Percentiles rank a stretch among this genome's conserved stretches.
phyloP scores from a whole-genome alignment of 1,140 invertebrate genomes.

The Drosophila mayri region DNA sequence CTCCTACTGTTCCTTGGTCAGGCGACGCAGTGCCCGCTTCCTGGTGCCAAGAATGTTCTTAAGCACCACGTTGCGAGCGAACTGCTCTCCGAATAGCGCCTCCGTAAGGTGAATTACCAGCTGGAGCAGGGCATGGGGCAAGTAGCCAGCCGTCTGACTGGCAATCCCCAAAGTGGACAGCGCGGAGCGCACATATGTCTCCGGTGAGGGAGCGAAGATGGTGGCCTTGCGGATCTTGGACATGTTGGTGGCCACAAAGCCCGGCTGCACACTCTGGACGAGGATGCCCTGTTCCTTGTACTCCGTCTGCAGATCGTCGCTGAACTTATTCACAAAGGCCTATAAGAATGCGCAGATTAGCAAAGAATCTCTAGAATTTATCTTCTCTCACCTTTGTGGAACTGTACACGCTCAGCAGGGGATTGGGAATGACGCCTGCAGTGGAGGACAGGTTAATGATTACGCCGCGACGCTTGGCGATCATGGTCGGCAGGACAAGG shows the following conservation, averaged over 20 bases:
- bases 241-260: slow-evolving; percentile 97
- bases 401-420: slow-evolving; percentile 94
- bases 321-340: slow-evolving; percentile 95
- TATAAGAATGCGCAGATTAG: slow-evolving; percentile 44
- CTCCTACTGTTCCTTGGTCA: slow-evolving; percentile 67
- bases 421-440: slow-evolving; percentile 91
- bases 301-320: slow-evolving; percentile 92
- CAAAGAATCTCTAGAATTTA: not conserved
- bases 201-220: slow-evolving; percentile 92
- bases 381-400: slow-evolving; percentile 91
- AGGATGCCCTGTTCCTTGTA: slow-evolving; percentile 92
- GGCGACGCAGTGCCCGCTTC: slow-evolving; percentile 67
- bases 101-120: slow-evolving; percentile 74
- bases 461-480: slow-evolving; percentile 92
- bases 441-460: slow-evolving; percentile 97
- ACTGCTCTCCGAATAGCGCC: slow-evolving; percentile 65
- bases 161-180: slow-evolving; percentile 92
- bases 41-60: slow-evolving; percentile 69
- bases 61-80: slow-evolving; percentile 68
- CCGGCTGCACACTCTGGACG: slow-evolving; percentile 94
- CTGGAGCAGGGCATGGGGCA: slow-evolving; percentile 90
- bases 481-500: slow-evolving; percentile 95
- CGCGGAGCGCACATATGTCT: slow-evolving; percentile 91
- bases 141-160: slow-evolving; percentile 91
- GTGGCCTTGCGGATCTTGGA: slow-evolving; percentile 93